Conservation (phyloP, 2,113 vertebrate species). For the Perognathus longimembris region DNA sequence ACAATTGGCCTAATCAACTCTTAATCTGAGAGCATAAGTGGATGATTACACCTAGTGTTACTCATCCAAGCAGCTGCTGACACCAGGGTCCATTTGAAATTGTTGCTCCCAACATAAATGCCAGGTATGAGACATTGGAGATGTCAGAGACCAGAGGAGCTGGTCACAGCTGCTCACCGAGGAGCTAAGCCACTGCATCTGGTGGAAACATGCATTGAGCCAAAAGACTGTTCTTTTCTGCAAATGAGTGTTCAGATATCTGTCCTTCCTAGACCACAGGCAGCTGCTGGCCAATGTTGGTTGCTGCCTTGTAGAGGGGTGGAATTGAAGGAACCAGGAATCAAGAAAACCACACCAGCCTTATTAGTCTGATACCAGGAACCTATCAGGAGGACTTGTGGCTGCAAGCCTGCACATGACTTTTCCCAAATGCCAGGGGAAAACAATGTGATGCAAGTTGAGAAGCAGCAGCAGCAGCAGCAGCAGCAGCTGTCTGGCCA, state of each 20-base stretch:
- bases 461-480: background rate
- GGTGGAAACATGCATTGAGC: background rate
- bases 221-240: background rate
- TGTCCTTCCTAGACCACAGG: background rate
- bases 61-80: constrained; percentile 61
- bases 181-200: constrained; percentile 3
- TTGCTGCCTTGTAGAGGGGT: background rate
- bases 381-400: background rate
- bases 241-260: background rate
- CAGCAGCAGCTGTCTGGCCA: background rate
- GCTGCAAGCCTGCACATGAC: background rate
- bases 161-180: no score
- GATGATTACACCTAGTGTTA: constrained; percentile 61
- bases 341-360: background rate
- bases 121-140: constrained; percentile 33
- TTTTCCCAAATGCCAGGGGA: background rate
- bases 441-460: background rate
- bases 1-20: constrained; percentile 76
- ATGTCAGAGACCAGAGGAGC: background rate
- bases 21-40: constrained; percentile 59
- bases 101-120: constrained; percentile 5
- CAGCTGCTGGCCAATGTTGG: background rate
- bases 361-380: background rate
- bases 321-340: background rate
- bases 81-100: constrained; percentile 47